These are phyloP conservation scores for Epistrophe eligans DNA, from an alignment of 2,888 invertebrate genomes.

Conservation along the genomic window DNA sequence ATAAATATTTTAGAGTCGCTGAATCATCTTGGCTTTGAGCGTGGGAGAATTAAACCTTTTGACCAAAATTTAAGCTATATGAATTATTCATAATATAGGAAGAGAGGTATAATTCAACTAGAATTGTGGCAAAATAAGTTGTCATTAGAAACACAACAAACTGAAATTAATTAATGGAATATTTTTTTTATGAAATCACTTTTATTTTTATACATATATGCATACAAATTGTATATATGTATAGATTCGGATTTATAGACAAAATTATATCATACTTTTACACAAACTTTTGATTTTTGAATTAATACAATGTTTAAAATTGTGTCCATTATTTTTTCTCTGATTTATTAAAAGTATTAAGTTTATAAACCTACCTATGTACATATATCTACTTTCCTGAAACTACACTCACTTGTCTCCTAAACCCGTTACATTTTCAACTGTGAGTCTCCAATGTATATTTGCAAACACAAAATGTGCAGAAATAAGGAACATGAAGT, in stretches of 20 bases:
- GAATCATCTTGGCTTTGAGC: not conserved
- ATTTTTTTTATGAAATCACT: not conserved
- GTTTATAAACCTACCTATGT: no score
- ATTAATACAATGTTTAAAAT: no score
- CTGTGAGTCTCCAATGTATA: not conserved
- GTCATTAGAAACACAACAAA: not conserved
- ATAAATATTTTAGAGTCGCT: not conserved
- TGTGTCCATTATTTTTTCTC: no score
- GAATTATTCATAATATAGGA: not conserved
- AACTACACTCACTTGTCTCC: not conserved
- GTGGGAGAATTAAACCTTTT: not conserved
- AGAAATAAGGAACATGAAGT: not conserved
- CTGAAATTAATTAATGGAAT: not conserved
- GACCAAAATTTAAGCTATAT: not conserved
- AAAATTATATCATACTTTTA: no score
- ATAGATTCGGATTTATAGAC: no score
- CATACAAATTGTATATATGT: no score
- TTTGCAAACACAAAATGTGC: not conserved
- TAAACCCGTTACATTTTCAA: not conserved
- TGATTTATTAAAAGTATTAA: no score
- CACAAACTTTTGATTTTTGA: no score
- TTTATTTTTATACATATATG: not conserved
- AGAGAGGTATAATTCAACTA: not conserved
- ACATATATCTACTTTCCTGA: not conserved
- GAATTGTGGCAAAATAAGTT: not conserved